Percentiles rank a stretch among this genome's conserved stretches.
phyloP scores from a whole-genome alignment of 2,888 invertebrate species.

The Lepidochrysops patricia region DNA sequence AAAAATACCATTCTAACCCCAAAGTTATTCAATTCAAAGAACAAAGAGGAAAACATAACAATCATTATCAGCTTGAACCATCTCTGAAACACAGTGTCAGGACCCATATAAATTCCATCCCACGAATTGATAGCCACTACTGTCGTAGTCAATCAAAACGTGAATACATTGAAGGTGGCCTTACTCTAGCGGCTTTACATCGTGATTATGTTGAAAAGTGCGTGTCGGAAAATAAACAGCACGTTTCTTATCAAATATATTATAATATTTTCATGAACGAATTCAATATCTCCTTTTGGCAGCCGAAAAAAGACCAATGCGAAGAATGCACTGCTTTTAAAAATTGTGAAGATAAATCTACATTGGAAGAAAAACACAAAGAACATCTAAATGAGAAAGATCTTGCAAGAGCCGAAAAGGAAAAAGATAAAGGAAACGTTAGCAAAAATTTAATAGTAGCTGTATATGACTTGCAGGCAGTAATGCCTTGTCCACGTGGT shows the following conservation, averaged over 20 bases:
- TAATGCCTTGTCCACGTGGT: slow-evolving; percentile 27
- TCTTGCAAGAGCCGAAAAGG: slow-evolving; percentile 16
- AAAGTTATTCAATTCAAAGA: slow-evolving; percentile 25
- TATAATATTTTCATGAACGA: slow-evolving; percentile 24
- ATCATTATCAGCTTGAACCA: slow-evolving; percentile 19
- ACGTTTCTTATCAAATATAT: slow-evolving; percentile 21
- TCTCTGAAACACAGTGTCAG: slow-evolving; percentile 17
- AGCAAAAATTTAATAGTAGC: slow-evolving; percentile 2
- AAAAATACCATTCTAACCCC: slow-evolving; percentile 16
- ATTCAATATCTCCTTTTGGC: slow-evolving; percentile 23
- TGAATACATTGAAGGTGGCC: slow-evolving; percentile 31
- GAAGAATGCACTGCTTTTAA: slow-evolving; percentile 23
- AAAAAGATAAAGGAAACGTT: slow-evolving; percentile 15
- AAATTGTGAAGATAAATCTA: slow-evolving; percentile 18
- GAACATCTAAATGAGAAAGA: slow-evolving; percentile 14
- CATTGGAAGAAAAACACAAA: slow-evolving; percentile 12
- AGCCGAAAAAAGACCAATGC: slow-evolving; percentile 26
- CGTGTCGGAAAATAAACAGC: slow-evolving; percentile 18
- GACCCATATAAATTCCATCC: slow-evolving; percentile 29
- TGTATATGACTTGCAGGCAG: slow-evolving; percentile 17
- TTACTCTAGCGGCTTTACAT: slow-evolving; percentile 26
- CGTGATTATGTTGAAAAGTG: slow-evolving; percentile 27
- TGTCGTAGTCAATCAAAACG: slow-evolving; percentile 23
- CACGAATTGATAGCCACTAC: slow-evolving; percentile 30
- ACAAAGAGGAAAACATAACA: slow-evolving; percentile 29